A percentile compares a stretch with the other conserved stretches of the same genome.
phyloP scores from a whole-genome alignment of 2,113 vertebrate species.

The Elanoides forficatus region DNA sequence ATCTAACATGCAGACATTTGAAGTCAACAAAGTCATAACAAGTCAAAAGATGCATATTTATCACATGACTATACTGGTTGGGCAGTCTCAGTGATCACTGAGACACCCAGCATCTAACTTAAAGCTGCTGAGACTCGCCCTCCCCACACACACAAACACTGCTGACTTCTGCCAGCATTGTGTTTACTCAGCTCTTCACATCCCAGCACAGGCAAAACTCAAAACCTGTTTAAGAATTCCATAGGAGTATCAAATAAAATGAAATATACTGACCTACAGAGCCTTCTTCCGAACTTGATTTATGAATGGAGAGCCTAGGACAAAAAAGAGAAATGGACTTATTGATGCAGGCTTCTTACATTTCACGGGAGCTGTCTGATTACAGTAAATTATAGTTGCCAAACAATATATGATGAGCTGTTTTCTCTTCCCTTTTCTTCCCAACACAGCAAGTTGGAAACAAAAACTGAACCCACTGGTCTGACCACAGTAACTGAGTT shows the following conservation, averaged over 20 bases:
- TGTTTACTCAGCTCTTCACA: background rate
- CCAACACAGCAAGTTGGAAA: background rate
- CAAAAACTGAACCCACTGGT: background rate
- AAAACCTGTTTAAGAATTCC: conserved; percentile 30
- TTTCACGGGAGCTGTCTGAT: conserved; percentile 26
- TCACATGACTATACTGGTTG: background rate
- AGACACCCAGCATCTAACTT: background rate
- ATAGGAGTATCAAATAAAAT: conserved; percentile 24
- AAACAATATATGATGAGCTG: conserved; percentile 4
- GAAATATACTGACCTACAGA: conserved; percentile 83
- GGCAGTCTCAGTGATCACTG: background rate
- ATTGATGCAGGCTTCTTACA: conserved; percentile 31
- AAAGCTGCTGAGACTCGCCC: background rate
- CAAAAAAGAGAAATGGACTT: conserved; percentile 40
- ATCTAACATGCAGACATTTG: background rate
- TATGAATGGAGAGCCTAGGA: conserved; percentile 88
- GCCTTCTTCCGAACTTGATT: conserved; percentile 93
- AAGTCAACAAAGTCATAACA: too few species aligned
- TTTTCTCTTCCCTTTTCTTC: conserved; percentile 30
- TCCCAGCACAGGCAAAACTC: background rate
- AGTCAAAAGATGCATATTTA: background rate
- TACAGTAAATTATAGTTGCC: conserved; percentile 48
- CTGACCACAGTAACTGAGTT: conserved; percentile 30
- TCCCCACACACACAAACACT: background rate
- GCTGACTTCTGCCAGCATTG: background rate